phyloP scores from a whole-genome alignment of 2,797 vertebrate species.

The Pangasius djambal region DNA sequence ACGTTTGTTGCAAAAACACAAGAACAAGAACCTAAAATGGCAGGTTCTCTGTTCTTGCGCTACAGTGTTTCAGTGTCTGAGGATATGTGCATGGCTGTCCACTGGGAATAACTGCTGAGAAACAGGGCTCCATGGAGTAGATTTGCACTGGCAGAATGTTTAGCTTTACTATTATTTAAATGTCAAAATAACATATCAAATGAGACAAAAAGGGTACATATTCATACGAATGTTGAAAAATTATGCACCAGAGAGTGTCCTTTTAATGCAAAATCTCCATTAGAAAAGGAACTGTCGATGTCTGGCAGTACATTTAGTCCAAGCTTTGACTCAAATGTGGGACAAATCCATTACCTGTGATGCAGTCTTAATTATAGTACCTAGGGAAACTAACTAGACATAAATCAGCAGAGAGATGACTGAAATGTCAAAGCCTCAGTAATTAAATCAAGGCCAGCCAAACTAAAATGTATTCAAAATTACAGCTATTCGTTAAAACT shows the following conservation, averaged over 20 bases:
- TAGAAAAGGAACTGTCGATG: background rate
- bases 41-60: background rate
- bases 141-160: background rate
- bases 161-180: background rate
- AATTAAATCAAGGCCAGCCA: constrained; percentile 1
- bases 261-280: background rate
- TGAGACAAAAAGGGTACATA: background rate
- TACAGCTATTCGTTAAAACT: background rate
- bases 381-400: background rate
- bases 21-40: background rate
- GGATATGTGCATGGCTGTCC: background rate
- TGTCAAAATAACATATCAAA: background rate
- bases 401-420: constrained; percentile 17
- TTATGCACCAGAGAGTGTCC: background rate
- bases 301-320: constrained; percentile 23
- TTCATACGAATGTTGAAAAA: background rate
- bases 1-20: background rate
- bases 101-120: background rate
- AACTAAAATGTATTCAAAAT: background rate
- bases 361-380: constrained; percentile 20
- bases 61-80: background rate
- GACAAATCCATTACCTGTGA: background rate
- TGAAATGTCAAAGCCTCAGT: constrained; percentile 22
- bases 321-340: constrained; percentile 26
- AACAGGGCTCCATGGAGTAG: background rate